Evolutionary conservation across 2,797 vertebrate species (phyloP).

Genomic region (Chiloscyllium punctatum): DNA sequence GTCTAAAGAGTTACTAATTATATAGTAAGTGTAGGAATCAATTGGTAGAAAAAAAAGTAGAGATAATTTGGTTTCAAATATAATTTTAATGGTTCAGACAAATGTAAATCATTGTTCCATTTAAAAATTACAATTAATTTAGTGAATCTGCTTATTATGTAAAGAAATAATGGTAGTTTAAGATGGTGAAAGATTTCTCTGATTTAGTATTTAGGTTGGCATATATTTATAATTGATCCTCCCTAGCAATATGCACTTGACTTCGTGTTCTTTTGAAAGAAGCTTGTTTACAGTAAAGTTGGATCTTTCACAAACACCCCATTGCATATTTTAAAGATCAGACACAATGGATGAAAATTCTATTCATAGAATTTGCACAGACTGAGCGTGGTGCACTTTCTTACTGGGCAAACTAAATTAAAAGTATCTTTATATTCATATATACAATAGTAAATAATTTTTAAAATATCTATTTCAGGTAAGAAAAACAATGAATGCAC

Average conservation of each 20-base stretch:
- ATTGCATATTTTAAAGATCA: not conserved
- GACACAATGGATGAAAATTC: not conserved
- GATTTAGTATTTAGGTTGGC: not conserved
- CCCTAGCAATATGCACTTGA: not conserved
- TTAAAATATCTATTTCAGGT: not conserved
- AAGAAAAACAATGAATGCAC: not conserved
- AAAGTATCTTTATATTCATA: not conserved
- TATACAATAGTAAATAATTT: not conserved
- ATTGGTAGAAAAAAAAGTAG: not conserved
- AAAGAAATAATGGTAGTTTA: not conserved
- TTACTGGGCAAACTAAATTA: not conserved
- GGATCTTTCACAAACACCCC: not conserved
- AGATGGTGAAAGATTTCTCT: not conserved
- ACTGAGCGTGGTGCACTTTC: not conserved
- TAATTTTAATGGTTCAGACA: not conserved
- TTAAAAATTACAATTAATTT: not conserved
- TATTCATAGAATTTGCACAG: not conserved
- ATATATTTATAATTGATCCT: not conserved
- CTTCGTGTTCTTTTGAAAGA: not conserved
- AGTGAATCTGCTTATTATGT: not conserved
- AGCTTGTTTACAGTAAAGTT: not conserved
- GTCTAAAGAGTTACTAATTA: not conserved
- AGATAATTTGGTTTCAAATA: not conserved
- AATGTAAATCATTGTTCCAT: not conserved
- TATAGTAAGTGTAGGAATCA: not conserved